Percentiles rank a stretch among this genome's conserved stretches.
Evolutionary conservation across 2,113 vertebrate genomes (phyloP).

Genomic region (Azemiops feae): DNA sequence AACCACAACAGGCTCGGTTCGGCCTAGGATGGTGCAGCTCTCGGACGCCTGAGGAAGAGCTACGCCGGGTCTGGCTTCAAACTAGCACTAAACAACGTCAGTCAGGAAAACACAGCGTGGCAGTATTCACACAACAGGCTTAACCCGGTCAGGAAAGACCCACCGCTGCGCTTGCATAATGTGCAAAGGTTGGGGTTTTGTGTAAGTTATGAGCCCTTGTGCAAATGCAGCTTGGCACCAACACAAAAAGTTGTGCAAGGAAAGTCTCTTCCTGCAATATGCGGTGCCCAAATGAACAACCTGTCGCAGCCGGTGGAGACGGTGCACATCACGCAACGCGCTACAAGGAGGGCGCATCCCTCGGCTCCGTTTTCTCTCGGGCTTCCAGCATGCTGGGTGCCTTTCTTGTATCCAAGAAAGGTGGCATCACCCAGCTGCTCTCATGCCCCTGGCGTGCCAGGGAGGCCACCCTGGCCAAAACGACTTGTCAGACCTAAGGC

Average conservation of each 20-base stretch:
- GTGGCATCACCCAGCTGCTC: no score
- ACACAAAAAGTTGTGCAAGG: background rate
- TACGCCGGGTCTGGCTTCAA: background rate
- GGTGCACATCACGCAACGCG: background rate
- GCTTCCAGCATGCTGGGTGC: background rate
- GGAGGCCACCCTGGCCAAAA: no score
- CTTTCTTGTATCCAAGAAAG: background rate
- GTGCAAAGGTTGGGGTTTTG: background rate
- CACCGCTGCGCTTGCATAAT: rapidly evolving
- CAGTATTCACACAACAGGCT: background rate
- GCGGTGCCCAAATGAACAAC: background rate
- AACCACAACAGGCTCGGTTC: background rate
- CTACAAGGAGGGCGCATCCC: background rate
- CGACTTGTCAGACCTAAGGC: no score
- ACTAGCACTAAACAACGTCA: background rate
- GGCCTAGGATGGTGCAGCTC: background rate
- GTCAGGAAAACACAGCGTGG: background rate
- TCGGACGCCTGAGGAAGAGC: background rate
- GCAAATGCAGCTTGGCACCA: background rate
- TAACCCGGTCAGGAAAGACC: background rate
- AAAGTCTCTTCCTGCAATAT: background rate
- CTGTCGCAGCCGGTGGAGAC: background rate
- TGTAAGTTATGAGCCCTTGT: background rate
- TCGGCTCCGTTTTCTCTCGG: background rate
- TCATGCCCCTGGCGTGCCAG: no score